These are phyloP conservation scores for Mesorhabditis sp. DNA, from an alignment of 2,888 invertebrate species.

Conservation along the genomic window DNA sequence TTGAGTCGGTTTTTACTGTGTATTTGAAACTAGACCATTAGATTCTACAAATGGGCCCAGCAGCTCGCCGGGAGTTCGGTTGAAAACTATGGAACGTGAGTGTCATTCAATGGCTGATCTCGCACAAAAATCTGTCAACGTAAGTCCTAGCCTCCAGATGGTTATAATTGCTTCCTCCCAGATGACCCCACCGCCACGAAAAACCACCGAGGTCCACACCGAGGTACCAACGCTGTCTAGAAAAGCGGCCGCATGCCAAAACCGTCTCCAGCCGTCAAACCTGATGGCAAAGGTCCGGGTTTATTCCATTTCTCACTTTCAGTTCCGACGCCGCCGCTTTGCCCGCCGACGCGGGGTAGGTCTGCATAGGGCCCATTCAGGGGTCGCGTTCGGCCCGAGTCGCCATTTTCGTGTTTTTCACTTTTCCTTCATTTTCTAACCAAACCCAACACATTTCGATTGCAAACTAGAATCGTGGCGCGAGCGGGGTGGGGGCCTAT, in stretches of 20 bases:
- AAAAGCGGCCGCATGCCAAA: constrained; percentile 29
- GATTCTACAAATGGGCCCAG: neutral
- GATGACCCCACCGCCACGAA: constrained; percentile 29
- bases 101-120: constrained; percentile 50
- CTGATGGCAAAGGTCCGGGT: constrained; percentile 27
- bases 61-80: neutral
- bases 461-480: no score
- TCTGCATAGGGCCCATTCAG: neutral
- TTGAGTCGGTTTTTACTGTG: neutral
- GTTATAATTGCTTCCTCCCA: neutral
- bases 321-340: neutral
- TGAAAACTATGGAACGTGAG: constrained; percentile 42
- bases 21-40: neutral
- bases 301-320: no score
- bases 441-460: neutral
- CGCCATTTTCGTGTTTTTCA: neutral
- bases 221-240: constrained; percentile 28
- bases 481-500: no score
- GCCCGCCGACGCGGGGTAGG: constrained; percentile 10
- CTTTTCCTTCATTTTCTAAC: constrained; percentile 9
- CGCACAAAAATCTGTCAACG: constrained; percentile 17
- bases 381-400: neutral
- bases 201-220: constrained; percentile 37
- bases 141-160: neutral
- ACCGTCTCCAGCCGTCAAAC: constrained; percentile 43